Percentiles rank a stretch among this genome's conserved stretches.
phyloP scores from a whole-genome alignment of 2,888 invertebrate genomes.

The Oasisia sp. region DNA sequence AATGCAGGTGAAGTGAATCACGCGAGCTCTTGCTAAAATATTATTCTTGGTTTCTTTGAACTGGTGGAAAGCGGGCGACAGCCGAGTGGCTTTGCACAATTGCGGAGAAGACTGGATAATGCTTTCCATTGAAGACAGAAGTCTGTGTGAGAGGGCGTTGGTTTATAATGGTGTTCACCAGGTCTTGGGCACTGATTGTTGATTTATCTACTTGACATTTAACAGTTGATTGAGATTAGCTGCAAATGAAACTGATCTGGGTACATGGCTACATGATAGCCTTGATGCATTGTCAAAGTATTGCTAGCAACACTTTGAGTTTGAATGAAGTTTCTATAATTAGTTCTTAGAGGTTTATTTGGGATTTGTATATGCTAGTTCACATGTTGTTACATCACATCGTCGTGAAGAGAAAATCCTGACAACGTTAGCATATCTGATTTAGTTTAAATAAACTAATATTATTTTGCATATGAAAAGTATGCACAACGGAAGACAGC shows the following conservation, averaged over 20 bases:
- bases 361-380: neutral
- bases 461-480: neutral
- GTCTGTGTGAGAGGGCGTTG: neutral
- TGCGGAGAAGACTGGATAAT: neutral
- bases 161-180: neutral
- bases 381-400: neutral
- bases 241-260: neutral
- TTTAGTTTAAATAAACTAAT: neutral
- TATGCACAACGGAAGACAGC: neutral
- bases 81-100: neutral
- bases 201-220: slow-evolving; percentile 17
- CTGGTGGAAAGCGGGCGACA: neutral
- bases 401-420: neutral
- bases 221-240: slow-evolving; percentile 6
- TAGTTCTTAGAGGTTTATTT: neutral
- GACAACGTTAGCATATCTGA: neutral
- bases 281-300: neutral
- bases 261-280: neutral
- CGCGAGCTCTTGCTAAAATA: neutral
- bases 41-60: slow-evolving; percentile 6
- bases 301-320: neutral
- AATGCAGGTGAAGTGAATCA: neutral
- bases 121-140: neutral
- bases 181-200: neutral
- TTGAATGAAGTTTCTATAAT: neutral